A percentile compares a stretch with the other conserved stretches of the same genome.
phyloP scores from a whole-genome alignment of 2,113 vertebrate species.

The Hippocampus barbouri region DNA sequence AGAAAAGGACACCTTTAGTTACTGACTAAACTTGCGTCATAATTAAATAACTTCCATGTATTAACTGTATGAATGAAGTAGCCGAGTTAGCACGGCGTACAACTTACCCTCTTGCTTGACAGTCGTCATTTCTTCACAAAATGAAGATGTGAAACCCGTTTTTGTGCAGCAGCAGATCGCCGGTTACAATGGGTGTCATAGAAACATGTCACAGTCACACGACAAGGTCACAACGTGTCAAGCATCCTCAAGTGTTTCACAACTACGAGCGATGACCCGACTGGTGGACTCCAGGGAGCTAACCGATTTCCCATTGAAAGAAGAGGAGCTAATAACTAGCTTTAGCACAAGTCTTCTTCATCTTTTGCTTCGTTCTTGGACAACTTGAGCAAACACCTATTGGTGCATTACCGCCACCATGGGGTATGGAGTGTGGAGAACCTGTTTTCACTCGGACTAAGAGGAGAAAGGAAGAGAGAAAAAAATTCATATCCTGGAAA shows the following conservation, averaged over 20 bases:
- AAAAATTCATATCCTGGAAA: too few relatives aligned
- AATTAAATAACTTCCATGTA: neutral
- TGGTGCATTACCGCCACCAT: too few relatives aligned
- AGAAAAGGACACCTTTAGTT: neutral
- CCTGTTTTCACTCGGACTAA: too few relatives aligned
- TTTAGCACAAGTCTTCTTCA: too few relatives aligned
- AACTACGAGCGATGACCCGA: neutral
- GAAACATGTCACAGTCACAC: neutral
- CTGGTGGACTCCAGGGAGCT: neutral
- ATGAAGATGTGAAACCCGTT: neutral
- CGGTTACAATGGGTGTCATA: neutral
- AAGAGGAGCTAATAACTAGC: too few relatives aligned
- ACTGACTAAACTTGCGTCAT: neutral
- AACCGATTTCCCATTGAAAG: neutral
- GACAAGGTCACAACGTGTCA: neutral
- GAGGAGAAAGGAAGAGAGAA: too few relatives aligned
- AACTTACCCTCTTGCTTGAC: slow-evolving; percentile 51
- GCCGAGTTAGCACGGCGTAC: slow-evolving; percentile 12
- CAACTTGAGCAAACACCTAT: too few relatives aligned
- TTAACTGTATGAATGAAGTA: slow-evolving; percentile 17
- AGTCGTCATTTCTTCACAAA: slow-evolving; percentile 45
- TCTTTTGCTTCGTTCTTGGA: too few relatives aligned
- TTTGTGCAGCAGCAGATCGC: neutral
- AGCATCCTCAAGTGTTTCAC: neutral
- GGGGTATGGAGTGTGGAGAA: too few relatives aligned